Evolutionary conservation across 2,888 invertebrate genomes (phyloP).

Genomic region (Corythucha ciliata): DNA sequence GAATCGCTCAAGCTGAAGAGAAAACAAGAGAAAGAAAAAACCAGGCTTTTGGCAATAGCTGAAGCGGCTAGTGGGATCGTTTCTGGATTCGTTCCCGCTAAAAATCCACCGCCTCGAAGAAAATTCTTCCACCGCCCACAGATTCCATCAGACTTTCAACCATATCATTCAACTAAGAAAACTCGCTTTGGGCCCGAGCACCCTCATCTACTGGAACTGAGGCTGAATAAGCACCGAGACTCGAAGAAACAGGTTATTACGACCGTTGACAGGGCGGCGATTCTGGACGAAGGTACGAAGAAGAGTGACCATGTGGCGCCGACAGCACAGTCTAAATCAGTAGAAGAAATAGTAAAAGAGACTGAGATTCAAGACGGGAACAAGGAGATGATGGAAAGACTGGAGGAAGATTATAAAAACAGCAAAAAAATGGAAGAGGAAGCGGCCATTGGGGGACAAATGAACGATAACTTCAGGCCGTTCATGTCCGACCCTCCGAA

Average conservation of each 20-base stretch:
- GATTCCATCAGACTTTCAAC: conserved; percentile 54
- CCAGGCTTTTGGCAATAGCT: conserved; percentile 21
- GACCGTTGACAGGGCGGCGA: conserved; percentile 31
- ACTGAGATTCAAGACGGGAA: too few relatives aligned
- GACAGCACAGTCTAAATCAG: too few relatives aligned
- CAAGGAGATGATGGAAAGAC: too few relatives aligned
- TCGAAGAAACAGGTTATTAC: conserved; percentile 22
- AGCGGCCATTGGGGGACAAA: too few relatives aligned
- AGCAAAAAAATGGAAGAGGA: too few relatives aligned
- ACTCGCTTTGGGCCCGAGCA: conserved; percentile 45
- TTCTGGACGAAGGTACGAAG: conserved; percentile 33
- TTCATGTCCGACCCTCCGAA: conserved; percentile 62
- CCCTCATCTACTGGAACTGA: neutral
- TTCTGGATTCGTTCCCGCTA: conserved; percentile 44
- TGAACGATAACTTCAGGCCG: conserved; percentile 56
- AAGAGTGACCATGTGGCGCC: too few relatives aligned
- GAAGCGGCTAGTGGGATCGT: conserved; percentile 18
- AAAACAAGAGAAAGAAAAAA: conserved; percentile 31
- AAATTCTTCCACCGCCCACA: conserved; percentile 50
- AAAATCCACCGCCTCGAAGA: conserved; percentile 40
- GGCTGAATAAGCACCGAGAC: too few relatives aligned
- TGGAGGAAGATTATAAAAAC: too few relatives aligned
- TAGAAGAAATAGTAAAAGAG: too few relatives aligned
- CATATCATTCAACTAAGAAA: conserved; percentile 46
- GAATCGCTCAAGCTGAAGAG: conserved; percentile 26